These are phyloP conservation scores for Hoplodrina ambigua DNA, from an alignment of 2,888 invertebrate genomes.

Conservation along the genomic window DNA sequence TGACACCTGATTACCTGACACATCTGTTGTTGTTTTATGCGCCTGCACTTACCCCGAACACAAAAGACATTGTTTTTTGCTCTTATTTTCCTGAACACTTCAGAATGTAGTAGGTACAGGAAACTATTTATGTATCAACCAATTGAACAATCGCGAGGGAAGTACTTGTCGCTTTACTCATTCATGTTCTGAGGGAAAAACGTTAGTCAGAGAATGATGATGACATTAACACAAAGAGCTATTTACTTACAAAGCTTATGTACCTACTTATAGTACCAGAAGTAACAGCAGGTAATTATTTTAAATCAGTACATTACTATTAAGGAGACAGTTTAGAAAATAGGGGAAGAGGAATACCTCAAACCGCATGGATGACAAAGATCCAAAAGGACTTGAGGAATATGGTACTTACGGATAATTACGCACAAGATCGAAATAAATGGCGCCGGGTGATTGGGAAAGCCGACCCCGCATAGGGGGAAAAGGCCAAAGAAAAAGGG, in stretches of 20 bases:
- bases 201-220: slow-evolving; percentile 27
- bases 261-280: neutral
- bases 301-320: neutral
- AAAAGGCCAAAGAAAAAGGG: too few relatives aligned
- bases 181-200: slow-evolving; percentile 47
- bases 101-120: slow-evolving; percentile 38
- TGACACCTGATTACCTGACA: slow-evolving; percentile 38
- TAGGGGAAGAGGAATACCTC: too few relatives aligned
- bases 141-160: slow-evolving; percentile 29
- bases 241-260: slow-evolving; percentile 28
- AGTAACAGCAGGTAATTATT: neutral
- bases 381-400: too few relatives aligned
- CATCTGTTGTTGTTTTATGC: slow-evolving; percentile 33
- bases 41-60: slow-evolving; percentile 28
- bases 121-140: slow-evolving; percentile 31
- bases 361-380: too few relatives aligned
- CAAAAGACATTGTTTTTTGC: slow-evolving; percentile 14
- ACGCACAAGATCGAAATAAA: too few relatives aligned
- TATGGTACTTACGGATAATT: too few relatives aligned
- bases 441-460: too few relatives aligned
- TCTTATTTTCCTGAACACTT: slow-evolving; percentile 48
- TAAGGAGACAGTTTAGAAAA: neutral
- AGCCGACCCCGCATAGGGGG: too few relatives aligned
- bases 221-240: slow-evolving; percentile 13
- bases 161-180: slow-evolving; percentile 35